These are phyloP conservation scores for Caenorhabditis becei DNA, from an alignment of 2,888 invertebrate species.

Conservation along the genomic window DNA sequence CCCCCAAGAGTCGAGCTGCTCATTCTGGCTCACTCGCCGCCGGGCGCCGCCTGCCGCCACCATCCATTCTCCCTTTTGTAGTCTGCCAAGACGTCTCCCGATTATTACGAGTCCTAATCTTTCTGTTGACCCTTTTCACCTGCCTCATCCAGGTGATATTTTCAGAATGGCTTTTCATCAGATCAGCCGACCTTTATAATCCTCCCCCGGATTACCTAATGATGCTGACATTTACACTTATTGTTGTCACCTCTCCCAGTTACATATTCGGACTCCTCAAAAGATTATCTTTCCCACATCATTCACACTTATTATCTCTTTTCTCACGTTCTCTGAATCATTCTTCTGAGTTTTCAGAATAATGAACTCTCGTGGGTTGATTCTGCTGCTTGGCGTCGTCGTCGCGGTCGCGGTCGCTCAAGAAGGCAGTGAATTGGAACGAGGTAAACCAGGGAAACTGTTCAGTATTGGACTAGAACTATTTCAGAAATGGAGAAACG, in stretches of 20 bases:
- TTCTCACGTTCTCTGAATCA: background rate
- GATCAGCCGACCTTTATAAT: slow-evolving; percentile 17
- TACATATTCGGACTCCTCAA: background rate
- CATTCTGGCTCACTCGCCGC: slow-evolving; percentile 29
- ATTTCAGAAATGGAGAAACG: slow-evolving; percentile 73
- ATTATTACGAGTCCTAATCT: slow-evolving; percentile 23
- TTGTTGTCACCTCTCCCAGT: background rate
- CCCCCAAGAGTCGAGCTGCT: slow-evolving; percentile 22
- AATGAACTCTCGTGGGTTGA: slow-evolving; percentile 61
- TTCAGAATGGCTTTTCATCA: slow-evolving; percentile 10
- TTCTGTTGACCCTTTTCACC: slow-evolving; percentile 24
- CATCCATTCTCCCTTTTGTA: slow-evolving; percentile 28
- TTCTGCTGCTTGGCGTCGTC: slow-evolving; percentile 49
- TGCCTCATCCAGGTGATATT: slow-evolving; percentile 33
- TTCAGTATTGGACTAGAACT: background rate
- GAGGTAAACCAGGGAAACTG: slow-evolving; percentile 15
- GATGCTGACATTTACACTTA: background rate
- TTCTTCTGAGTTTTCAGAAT: slow-evolving; percentile 23
- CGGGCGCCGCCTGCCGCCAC: slow-evolving; percentile 9
- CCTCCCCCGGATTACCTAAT: slow-evolving; percentile 12
- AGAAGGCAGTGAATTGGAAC: slow-evolving; percentile 35
- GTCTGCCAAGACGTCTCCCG: background rate
- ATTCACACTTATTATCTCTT: slow-evolving; percentile 2
- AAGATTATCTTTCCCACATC: background rate
- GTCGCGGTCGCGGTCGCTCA: slow-evolving; percentile 43